These are phyloP conservation scores for Dynastes maya DNA, from an alignment of 2,888 invertebrate genomes.

Conservation along the genomic window DNA sequence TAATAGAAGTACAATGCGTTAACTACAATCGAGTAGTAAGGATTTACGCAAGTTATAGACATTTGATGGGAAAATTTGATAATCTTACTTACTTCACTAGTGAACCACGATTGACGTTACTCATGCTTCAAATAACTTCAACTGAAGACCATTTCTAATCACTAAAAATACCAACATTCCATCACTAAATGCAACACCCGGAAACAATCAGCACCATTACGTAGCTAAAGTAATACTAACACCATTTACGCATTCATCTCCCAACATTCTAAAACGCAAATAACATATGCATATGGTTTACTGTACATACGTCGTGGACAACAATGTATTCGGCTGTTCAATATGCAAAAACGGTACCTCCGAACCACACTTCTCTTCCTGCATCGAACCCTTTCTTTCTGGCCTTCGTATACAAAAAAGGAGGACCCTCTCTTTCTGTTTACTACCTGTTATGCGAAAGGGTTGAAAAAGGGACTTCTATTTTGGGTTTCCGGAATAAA, in stretches of 20 bases:
- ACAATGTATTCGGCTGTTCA: slow-evolving; percentile 66
- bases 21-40: no score
- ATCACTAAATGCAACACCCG: no score
- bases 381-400: slow-evolving; percentile 64
- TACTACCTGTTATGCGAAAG: slow-evolving; percentile 59
- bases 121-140: no score
- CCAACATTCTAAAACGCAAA: slow-evolving; percentile 58
- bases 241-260: slow-evolving; percentile 55
- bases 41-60: no score
- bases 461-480: slow-evolving; percentile 56
- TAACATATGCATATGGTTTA: slow-evolving; percentile 64
- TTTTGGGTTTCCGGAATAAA: slow-evolving; percentile 56
- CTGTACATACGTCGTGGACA: slow-evolving; percentile 59
- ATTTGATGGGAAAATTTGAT: no score
- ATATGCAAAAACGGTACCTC: slow-evolving; percentile 61
- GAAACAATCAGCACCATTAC: neutral
- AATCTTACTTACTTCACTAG: no score
- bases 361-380: slow-evolving; percentile 63
- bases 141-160: no score
- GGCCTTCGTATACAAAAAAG: slow-evolving; percentile 52
- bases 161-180: no score
- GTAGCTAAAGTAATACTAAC: slow-evolving; percentile 33
- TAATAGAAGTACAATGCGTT: no score
- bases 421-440: slow-evolving; percentile 58
- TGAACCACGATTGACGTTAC: no score